phyloP scores from a whole-genome alignment of 2,113 vertebrate species.

The Cisticola juncidis region DNA sequence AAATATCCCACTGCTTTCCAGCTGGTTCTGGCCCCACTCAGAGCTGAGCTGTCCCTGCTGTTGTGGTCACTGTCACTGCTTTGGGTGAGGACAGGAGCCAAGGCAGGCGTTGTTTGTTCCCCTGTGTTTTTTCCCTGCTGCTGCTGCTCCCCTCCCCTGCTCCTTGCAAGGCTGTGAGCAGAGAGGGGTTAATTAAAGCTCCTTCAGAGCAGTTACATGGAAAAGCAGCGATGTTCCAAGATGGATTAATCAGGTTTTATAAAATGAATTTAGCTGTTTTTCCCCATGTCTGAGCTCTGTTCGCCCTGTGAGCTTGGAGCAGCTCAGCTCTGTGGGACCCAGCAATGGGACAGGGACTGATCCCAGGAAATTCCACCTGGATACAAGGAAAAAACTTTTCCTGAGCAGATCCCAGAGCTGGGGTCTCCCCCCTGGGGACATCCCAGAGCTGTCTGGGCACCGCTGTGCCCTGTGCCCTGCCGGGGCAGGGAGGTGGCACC shows the following conservation, averaged over 20 bases:
- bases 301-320: neutral
- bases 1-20: neutral
- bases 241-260: too few relatives aligned
- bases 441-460: rapidly evolving
- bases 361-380: rapidly evolving
- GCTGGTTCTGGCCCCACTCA: neutral
- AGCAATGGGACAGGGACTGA: too few relatives aligned
- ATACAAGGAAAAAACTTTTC: neutral
- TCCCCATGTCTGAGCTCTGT: neutral
- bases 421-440: neutral
- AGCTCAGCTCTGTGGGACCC: neutral
- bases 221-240: neutral
- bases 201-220: neutral
- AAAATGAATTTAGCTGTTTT: rapidly evolving
- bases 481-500: neutral
- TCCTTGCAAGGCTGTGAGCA: neutral
- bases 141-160: neutral
- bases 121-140: neutral
- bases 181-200: neutral
- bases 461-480: neutral
- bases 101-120: neutral
- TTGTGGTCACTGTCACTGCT: neutral
- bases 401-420: neutral
- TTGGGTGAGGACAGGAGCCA: neutral
- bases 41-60: neutral